Conservation (phyloP, 2,888 invertebrate species). For the Galeruca laticollis region DNA sequence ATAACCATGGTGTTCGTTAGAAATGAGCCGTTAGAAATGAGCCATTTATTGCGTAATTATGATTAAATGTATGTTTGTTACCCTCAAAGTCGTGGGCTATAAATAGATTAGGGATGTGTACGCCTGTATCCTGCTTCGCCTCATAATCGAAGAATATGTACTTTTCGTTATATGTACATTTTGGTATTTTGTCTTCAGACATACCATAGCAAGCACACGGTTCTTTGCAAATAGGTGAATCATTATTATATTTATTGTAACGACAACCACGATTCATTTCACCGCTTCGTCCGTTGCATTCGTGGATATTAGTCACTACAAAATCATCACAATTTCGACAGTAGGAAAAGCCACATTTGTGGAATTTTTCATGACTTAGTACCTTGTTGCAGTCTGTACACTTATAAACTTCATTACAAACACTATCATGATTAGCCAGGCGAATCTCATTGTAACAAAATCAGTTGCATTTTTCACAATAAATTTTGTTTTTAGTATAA, state of each 20-base stretch:
- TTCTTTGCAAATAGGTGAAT: too few relatives aligned
- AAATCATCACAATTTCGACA: neutral
- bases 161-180: too few relatives aligned
- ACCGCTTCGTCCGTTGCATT: neutral
- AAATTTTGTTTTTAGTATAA: neutral
- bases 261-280: neutral
- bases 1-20: slow-evolving; percentile 11
- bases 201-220: too few relatives aligned
- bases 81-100: neutral
- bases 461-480: too few relatives aligned
- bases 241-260: too few relatives aligned
- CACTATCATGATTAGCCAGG: neutral
- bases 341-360: too few relatives aligned
- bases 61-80: too few relatives aligned
- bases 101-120: neutral
- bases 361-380: neutral
- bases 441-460: neutral
- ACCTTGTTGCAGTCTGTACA: neutral
- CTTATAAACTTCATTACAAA: neutral
- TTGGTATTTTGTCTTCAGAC: too few relatives aligned
- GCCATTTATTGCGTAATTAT: slow-evolving; percentile 2
- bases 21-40: slow-evolving; percentile 19
- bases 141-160: too few relatives aligned
- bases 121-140: neutral
- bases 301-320: neutral